phyloP scores from a whole-genome alignment of 2,113 vertebrate genomes.

The Cephalopholis sonnerati region DNA sequence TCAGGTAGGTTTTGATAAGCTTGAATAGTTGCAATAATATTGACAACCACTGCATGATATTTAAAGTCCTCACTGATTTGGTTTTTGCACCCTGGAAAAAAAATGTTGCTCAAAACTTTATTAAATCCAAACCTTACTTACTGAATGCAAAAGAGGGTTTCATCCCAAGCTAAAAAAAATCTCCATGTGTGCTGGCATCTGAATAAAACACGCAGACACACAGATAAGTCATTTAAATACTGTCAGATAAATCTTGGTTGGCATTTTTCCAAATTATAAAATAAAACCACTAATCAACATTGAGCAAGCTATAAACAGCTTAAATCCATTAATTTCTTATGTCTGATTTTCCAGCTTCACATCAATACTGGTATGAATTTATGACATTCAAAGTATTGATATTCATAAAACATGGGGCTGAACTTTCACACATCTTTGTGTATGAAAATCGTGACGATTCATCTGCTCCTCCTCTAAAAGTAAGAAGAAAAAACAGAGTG shows the following conservation, averaged over 20 bases:
- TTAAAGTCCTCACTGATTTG: neutral
- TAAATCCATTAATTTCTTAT: neutral
- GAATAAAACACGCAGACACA: neutral
- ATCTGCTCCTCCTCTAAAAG: neutral
- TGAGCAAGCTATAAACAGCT: neutral
- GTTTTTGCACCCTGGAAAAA: neutral
- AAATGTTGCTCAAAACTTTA: neutral
- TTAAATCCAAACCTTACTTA: neutral
- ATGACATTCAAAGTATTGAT: neutral
- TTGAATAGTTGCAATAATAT: neutral
- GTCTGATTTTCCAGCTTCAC: neutral
- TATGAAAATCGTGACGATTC: neutral
- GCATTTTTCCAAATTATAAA: neutral
- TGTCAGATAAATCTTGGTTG: neutral
- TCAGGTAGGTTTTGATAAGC: conserved; percentile 2
- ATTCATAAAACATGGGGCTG: neutral
- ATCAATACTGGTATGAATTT: neutral
- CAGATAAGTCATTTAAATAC: neutral
- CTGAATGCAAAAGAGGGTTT: neutral
- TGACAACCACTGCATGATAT: neutral
- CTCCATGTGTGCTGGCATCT: neutral
- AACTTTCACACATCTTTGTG: neutral
- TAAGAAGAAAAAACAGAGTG: no score
- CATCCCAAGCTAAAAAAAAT: neutral
- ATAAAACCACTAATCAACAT: neutral